Percentiles rank a stretch among this genome's conserved stretches.
phyloP scores from a whole-genome alignment of 2,797 vertebrate species.

The Podargus strigoides region DNA sequence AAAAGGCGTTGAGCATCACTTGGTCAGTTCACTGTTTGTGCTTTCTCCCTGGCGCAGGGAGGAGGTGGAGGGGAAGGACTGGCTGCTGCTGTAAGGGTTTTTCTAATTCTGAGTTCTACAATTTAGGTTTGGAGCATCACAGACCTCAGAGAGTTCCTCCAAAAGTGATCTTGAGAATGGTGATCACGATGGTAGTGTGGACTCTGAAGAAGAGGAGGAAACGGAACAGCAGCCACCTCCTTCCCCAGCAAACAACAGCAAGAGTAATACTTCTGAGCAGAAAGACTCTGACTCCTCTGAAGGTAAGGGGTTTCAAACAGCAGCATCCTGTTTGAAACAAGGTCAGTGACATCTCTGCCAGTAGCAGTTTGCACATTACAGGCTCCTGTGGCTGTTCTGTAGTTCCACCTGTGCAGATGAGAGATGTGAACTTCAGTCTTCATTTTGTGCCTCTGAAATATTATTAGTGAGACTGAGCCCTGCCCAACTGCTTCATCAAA shows the following conservation, averaged over 20 bases:
- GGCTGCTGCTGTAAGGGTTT: neutral
- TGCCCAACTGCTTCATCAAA: neutral
- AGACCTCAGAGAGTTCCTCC: constrained; percentile 78
- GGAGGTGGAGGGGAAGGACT: neutral
- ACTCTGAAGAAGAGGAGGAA: constrained; percentile 76
- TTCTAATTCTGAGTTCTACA: neutral
- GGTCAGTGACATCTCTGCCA: neutral
- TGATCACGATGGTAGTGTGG: constrained; percentile 73
- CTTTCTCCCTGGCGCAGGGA: neutral
- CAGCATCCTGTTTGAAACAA: accelerated
- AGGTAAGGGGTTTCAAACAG: constrained; percentile 2
- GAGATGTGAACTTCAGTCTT: neutral
- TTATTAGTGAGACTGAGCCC: neutral
- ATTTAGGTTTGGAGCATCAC: constrained; percentile 86
- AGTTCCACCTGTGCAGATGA: accelerated
- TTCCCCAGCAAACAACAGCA: neutral
- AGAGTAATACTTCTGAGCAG: neutral
- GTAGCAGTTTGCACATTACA: accelerated
- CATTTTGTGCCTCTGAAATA: accelerated
- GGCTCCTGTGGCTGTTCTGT: accelerated
- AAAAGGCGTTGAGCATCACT: accelerated
- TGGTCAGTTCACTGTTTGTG: accelerated
- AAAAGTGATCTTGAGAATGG: constrained; percentile 81
- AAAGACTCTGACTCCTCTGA: constrained; percentile 33
- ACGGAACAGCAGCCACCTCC: constrained; percentile 45